A percentile compares a stretch with the other conserved stretches of the same genome.
These are phyloP conservation scores for Portevinia maculata DNA, from an alignment of 2,888 invertebrate species.

Conservation along the genomic window DNA sequence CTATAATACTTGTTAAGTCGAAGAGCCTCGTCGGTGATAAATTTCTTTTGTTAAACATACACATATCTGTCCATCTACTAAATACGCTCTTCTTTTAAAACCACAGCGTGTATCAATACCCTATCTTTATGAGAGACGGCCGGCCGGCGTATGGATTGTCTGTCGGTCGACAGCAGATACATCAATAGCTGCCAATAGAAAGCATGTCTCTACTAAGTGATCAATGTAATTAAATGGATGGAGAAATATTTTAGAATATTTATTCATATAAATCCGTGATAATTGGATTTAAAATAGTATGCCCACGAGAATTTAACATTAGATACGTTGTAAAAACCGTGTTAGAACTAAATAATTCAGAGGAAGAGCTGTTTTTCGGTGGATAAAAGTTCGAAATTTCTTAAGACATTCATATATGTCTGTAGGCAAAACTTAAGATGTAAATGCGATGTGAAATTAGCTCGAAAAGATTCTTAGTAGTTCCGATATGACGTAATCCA, in stretches of 20 bases:
- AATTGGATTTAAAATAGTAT: constrained; percentile 22
- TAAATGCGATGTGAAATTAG: constrained; percentile 24
- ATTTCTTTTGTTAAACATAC: no score
- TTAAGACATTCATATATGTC: constrained; percentile 3
- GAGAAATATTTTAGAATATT: constrained; percentile 30
- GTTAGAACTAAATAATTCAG: background rate
- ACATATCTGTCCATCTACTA: no score
- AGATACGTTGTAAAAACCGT: background rate
- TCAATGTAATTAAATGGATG: constrained; percentile 30
- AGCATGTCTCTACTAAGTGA: constrained; percentile 12
- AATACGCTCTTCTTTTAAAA: no score
- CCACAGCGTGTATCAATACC: no score
- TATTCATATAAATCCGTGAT: constrained; percentile 36
- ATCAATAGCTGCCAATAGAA: background rate
- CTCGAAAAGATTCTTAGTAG: background rate
- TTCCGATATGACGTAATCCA: background rate
- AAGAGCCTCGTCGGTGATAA: no score
- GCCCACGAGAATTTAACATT: background rate
- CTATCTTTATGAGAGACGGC: no score
- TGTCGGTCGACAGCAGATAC: background rate
- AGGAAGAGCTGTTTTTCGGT: background rate
- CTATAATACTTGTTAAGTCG: no score
- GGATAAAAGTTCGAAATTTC: constrained; percentile 1
- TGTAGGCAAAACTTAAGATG: background rate
- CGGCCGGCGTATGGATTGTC: no score